These are phyloP conservation scores for Troides oblongomaculatus DNA, from an alignment of 2,888 invertebrate genomes.

Conservation along the genomic window DNA sequence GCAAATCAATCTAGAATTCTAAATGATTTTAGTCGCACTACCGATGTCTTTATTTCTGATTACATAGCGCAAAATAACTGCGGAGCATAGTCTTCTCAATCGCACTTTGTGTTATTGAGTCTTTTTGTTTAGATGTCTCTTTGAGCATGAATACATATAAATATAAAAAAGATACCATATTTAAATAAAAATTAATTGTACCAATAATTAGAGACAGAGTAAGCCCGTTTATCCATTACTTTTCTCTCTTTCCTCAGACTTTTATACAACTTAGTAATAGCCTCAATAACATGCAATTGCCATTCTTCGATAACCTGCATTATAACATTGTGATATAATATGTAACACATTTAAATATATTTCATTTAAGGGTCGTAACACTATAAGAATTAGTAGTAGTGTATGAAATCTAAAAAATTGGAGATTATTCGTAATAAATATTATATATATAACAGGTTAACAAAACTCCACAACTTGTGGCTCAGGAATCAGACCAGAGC, in stretches of 20 bases:
- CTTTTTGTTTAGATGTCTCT: too few relatives aligned
- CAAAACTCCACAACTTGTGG: background rate
- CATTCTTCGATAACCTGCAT: conserved; percentile 36
- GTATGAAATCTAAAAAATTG: background rate
- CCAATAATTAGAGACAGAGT: background rate
- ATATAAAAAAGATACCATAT: background rate
- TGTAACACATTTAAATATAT: conserved; percentile 31
- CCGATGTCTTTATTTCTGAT: too few relatives aligned
- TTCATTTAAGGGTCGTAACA: conserved; percentile 19
- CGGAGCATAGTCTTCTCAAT: too few relatives aligned
- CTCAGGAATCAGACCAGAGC: background rate
- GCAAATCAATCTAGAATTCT: too few relatives aligned
- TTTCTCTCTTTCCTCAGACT: conserved; percentile 19
- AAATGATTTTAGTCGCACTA: too few relatives aligned
- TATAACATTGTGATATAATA: conserved; percentile 31
- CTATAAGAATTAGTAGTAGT: background rate
- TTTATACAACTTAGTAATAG: conserved; percentile 17
- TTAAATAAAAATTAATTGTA: background rate
- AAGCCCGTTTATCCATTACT: conserved; percentile 12
- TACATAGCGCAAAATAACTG: too few relatives aligned
- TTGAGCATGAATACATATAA: too few relatives aligned
- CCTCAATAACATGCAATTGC: conserved; percentile 48
- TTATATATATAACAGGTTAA: background rate
- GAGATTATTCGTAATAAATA: background rate
- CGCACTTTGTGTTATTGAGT: too few relatives aligned